Conservation (phyloP, 2,888 invertebrate genomes). For the Stratiomys singularior region DNA sequence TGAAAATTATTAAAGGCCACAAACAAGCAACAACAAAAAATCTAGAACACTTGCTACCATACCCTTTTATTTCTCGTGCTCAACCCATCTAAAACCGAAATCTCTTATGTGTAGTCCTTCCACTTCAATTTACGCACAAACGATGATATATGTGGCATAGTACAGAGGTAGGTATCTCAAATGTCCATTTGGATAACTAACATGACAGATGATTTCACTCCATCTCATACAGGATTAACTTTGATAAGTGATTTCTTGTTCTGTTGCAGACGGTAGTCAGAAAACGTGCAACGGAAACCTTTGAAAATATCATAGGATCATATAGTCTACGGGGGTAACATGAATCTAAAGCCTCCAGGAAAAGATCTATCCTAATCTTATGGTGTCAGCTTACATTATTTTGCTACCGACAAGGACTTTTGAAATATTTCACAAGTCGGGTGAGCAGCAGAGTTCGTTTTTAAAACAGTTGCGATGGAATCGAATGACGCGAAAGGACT, state of each 20-base stretch:
- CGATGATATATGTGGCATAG: too few species aligned
- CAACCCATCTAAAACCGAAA: background rate
- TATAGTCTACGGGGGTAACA: background rate
- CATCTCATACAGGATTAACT: constrained; percentile 43
- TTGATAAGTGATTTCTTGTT: constrained; percentile 38
- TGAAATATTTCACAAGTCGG: constrained; percentile 19
- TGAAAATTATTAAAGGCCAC: too few species aligned
- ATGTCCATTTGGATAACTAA: constrained; percentile 40
- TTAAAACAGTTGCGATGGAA: too few species aligned
- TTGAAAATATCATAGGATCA: background rate
- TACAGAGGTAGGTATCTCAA: constrained; percentile 40
- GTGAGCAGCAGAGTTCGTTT: background rate
- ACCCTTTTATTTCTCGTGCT: background rate
- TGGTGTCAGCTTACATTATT: constrained; percentile 41
- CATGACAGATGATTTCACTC: constrained; percentile 45
- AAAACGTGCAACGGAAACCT: background rate
- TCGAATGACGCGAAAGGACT: too few species aligned
- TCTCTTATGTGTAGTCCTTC: background rate
- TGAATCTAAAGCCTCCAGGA: constrained; percentile 6
- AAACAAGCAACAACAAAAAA: too few species aligned
- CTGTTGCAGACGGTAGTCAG: background rate
- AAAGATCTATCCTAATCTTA: constrained; percentile 31
- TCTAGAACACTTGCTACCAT: background rate
- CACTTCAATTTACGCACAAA: too few species aligned
- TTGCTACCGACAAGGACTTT: constrained; percentile 31